Evolutionary conservation across 2,888 invertebrate genomes (phyloP).

Genomic region (Mimas tiliae): DNA sequence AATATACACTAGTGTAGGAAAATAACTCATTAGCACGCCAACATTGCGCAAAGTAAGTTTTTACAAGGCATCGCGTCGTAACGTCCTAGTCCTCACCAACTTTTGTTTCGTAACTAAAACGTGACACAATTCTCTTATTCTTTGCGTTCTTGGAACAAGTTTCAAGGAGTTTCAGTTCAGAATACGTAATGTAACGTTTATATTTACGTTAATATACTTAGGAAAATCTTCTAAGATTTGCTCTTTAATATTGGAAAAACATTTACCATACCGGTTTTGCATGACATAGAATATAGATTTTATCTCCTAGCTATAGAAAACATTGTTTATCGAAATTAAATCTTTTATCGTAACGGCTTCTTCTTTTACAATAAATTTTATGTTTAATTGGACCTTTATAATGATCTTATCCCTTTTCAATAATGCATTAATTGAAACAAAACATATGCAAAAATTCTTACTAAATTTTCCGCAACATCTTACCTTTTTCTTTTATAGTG

Average conservation of each 20-base stretch:
- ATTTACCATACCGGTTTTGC: neutral
- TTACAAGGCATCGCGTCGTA: neutral
- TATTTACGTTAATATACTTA: slow-evolving; percentile 26
- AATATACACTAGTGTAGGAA: neutral
- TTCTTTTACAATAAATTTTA: too few species aligned
- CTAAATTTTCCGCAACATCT: too few species aligned
- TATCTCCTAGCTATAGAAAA: too few species aligned
- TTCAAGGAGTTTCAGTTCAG: slow-evolving; percentile 6
- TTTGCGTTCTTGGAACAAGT: neutral
- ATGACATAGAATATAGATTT: too few species aligned
- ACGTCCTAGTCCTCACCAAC: neutral
- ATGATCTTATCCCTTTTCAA: too few species aligned
- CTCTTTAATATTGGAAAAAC: neutral
- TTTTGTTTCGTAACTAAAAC: slow-evolving; percentile 21
- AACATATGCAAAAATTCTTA: too few species aligned
- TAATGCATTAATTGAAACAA: too few species aligned
- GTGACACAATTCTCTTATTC: slow-evolving; percentile 17
- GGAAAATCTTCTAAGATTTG: neutral
- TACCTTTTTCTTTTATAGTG: too few species aligned
- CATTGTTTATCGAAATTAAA: too few species aligned
- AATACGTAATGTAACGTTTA: slow-evolving; percentile 14
- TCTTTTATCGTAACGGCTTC: too few species aligned
- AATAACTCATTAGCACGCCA: neutral
- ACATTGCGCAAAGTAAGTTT: neutral
- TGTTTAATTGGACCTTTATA: too few species aligned